Conservation (phyloP, 1,140 invertebrate species). For the Drosophila erecta region DNA sequence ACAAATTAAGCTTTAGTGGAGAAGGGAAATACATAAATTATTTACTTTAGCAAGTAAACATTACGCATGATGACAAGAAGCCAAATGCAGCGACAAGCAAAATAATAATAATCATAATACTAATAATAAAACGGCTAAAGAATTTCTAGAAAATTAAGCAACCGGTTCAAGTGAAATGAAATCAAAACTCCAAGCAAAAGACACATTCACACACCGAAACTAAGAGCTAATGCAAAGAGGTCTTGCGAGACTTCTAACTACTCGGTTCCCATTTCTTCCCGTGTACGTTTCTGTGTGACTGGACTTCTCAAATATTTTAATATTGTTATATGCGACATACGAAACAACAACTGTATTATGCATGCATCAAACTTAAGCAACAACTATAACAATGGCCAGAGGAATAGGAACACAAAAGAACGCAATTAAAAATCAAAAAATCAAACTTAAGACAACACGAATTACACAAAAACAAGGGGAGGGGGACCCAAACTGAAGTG, state of each 20-base stretch:
- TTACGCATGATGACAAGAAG: not conserved
- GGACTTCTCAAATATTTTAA: conserved; percentile 46
- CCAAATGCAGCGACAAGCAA: not conserved
- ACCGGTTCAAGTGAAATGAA: conserved; percentile 32
- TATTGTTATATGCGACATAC: conserved; percentile 42
- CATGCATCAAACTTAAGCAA: conserved; percentile 25
- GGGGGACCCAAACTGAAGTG: not conserved
- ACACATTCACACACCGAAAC: not conserved
- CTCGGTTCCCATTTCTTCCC: not conserved
- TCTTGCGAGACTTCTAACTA: not conserved
- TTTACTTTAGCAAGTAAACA: conserved; percentile 35
- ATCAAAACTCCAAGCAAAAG: conserved; percentile 26
- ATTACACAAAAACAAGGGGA: conserved; percentile 15
- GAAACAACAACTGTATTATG: conserved; percentile 4
- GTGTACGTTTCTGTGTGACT: not conserved
- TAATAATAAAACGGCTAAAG: conserved; percentile 41
- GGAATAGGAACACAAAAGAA: conserved; percentile 13
- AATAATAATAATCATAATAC: conserved; percentile 13
- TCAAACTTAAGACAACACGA: conserved; percentile 66
- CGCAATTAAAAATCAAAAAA: conserved; percentile 64
- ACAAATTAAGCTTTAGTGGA: conserved; percentile 56
- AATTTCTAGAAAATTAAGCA: conserved; percentile 47
- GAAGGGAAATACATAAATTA: conserved; percentile 19
- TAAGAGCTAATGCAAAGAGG: not conserved
- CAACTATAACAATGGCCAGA: conserved; percentile 27